Base-by-base conservation (phyloP, 2,888 invertebrate genomes). In the Rosalia funebris region DNA sequence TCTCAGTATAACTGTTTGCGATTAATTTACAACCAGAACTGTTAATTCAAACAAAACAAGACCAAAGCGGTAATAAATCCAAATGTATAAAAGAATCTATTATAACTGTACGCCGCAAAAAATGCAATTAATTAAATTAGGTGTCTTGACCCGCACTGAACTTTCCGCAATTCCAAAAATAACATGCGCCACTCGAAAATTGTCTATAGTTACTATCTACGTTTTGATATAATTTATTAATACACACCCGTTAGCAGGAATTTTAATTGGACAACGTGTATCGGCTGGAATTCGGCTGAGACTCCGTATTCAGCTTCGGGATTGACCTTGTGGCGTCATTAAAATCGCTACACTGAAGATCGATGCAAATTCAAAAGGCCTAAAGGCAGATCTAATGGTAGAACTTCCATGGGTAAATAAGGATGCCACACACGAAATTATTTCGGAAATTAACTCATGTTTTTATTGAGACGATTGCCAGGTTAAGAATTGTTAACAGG, bases 211-310 rank as follows among this genome's bases (percentile, higher is more conserved):
- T 25, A 25, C 15, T 48, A 1, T 4, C 19, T 14, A 37, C 37
- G 5, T 12, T 37, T 20, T 34, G 5, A n/a, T 32, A 39, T 20
- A 42, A 60, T 60, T 60, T 56, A 60, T 60, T 48, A 41, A 44
- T n/a, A 45, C 20, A 32, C 16, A 17, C 7, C 10, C 39, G 19
- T 34, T 20, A 31, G 15, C 59, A 56, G 39, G 45, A 48, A 54
- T 62, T 62, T 62, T 58, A 63, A 59, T 59, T 63, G 56, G 56
- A 50, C 44, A 2, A 10, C 11, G 42, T 34, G 36, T 57, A 20
- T 34, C 12, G 31, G 20, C 34, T 17, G 32, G 25, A 34, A 41
- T 37, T 36, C 50, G 19, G 32, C 47, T 25, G 31, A 41, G 31
- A 20, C 20, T 44, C 32, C 44, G 20, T 25, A 5, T 25, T 25